phyloP scores from a whole-genome alignment of 2,888 invertebrate species.

The Pollenia griseotomentosa region DNA sequence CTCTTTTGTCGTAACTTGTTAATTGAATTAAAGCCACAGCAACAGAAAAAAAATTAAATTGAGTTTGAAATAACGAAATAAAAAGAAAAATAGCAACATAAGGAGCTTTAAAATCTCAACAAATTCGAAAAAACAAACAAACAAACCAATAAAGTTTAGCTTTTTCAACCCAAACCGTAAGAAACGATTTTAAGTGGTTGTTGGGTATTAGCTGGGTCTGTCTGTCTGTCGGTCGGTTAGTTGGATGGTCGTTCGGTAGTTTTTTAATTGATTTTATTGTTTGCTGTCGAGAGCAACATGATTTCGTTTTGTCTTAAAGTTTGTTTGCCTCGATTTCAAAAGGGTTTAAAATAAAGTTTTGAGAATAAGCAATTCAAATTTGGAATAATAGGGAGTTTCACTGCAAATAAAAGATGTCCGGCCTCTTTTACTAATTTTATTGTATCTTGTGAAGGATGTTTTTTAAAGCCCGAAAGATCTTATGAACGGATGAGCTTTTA shows the following conservation, averaged over 20 bases:
- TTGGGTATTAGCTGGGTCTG: background rate
- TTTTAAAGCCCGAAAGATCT: too few species aligned
- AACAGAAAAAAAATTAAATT: slow-evolving; percentile 9
- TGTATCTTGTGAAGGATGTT: background rate
- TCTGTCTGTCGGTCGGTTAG: background rate
- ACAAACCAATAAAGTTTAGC: slow-evolving; percentile 30
- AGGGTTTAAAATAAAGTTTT: slow-evolving; percentile 2
- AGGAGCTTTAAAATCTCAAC: background rate
- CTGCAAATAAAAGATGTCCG: background rate
- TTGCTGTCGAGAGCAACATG: slow-evolving; percentile 24
- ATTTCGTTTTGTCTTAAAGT: slow-evolving; percentile 45
- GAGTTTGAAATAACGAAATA: background rate
- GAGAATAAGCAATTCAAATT: slow-evolving; percentile 16
- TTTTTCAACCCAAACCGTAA: background rate
- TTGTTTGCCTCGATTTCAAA: slow-evolving; percentile 26
- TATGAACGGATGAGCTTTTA: too few species aligned
- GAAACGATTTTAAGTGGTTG: slow-evolving; percentile 19
- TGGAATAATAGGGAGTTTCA: background rate
- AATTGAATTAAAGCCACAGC: slow-evolving; percentile 66
- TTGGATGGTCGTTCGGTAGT: background rate
- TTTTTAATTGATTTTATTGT: slow-evolving; percentile 49
- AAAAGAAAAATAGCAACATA: background rate
- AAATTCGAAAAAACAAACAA: slow-evolving; percentile 16
- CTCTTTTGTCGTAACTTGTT: slow-evolving; percentile 56
- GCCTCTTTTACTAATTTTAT: background rate